phyloP scores from a whole-genome alignment of 2,888 invertebrate genomes.

The Drosophila algonquin region DNA sequence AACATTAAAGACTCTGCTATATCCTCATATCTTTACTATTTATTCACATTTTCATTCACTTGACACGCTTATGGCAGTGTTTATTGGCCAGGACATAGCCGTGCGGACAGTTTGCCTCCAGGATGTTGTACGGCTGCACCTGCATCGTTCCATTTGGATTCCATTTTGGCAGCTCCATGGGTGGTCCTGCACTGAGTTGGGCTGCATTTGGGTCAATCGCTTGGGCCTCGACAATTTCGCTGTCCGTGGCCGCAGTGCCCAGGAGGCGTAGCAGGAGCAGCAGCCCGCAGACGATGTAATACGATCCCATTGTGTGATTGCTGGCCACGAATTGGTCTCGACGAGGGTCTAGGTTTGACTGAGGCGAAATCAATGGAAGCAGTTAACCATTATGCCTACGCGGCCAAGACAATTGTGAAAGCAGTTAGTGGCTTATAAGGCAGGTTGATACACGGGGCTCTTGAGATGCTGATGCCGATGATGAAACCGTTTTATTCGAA shows the following conservation, averaged over 20 bases:
- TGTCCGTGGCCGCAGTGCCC: conserved; percentile 45
- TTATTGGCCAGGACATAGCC: conserved; percentile 79
- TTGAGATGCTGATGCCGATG: conserved; percentile 10
- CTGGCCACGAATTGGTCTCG: neutral
- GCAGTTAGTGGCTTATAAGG: conserved; percentile 59
- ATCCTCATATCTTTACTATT: neutral
- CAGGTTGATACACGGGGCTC: conserved; percentile 41
- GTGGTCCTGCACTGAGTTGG: conserved; percentile 6
- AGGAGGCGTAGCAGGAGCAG: neutral
- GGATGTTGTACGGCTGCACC: conserved; percentile 76
- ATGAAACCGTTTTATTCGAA: conserved; percentile 40
- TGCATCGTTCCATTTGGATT: conserved; percentile 37
- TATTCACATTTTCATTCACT: conserved; percentile 25
- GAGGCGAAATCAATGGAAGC: conserved; percentile 43
- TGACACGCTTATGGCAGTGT: conserved; percentile 77
- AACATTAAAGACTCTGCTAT: no score
- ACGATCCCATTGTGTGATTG: conserved; percentile 24
- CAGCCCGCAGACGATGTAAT: neutral
- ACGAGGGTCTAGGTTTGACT: conserved; percentile 42
- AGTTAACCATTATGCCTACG: conserved; percentile 29
- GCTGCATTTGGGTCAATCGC: conserved; percentile 11
- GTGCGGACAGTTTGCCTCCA: conserved; percentile 72
- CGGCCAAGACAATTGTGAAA: conserved; percentile 55
- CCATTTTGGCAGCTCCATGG: conserved; percentile 15
- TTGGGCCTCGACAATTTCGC: conserved; percentile 66